Base-by-base conservation (phyloP, 2,888 invertebrate species). In the Leucophenga montana region DNA sequence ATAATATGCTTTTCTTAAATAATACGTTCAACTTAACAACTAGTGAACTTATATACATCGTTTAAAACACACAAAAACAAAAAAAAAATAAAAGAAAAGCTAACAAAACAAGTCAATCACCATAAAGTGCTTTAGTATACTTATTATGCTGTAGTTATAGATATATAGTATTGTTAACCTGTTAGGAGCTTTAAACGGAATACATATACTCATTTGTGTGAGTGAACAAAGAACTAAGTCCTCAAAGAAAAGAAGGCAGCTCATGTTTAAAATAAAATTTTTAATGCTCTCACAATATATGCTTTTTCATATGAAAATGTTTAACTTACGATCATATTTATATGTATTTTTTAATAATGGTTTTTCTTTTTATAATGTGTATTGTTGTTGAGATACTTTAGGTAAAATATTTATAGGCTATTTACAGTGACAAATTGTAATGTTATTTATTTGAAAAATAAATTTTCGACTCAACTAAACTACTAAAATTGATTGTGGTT, bases 381-480 rank as follows among this genome's bases (percentile, higher is more conserved):
- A 61, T 18, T 61, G 18, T 61, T 61, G 61, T 61, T 61, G 61
- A 61, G 20, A 61, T 61, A 61, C 18, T 61, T 27, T 39, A 61
- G 39, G 61, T 39, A 61, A 2, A n/a, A 39, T 61, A 61, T 18
- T 39, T 9, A 9, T 61, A 61, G 39, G 61, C 9, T 18, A 39
- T 61, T 9, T 61, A 39, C 39, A 61, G 39, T 61, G 44, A 39
- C 44, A 39, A 61, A 61, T 18, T 61, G 39, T 61, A 61, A 18
- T 61, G 61, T 61, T 61, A 61, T 61, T 61, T 61, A 61, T 61
- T 61, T 44, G 16, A 44, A 61, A 61, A 61, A 39, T 61, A 61
- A 61, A 61, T 18, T 1, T 11, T 1, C 9, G 3, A 39, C 27
- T 56, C 9, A 14, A 54, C 11, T 18, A 18, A 54, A 54, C 16